phyloP scores from a whole-genome alignment of 2,888 invertebrate genomes.

The Phaonia tiefii region DNA sequence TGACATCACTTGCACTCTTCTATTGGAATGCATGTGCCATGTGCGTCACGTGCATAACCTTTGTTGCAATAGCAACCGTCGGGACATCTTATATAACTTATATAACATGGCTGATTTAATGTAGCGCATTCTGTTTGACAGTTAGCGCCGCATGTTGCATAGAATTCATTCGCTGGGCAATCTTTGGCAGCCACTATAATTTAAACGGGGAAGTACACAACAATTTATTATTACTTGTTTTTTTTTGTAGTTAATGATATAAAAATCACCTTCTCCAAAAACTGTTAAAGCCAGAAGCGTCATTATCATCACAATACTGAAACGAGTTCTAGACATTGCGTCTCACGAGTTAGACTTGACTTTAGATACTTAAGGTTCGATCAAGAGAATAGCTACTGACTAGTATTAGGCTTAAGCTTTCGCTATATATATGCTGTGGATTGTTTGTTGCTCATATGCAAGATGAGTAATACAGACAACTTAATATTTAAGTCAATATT shows the following conservation, averaged over 20 bases:
- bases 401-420: too few relatives aligned
- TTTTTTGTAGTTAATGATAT: neutral
- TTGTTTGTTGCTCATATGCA: too few relatives aligned
- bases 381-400: too few relatives aligned
- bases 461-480: too few relatives aligned
- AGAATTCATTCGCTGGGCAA: slow-evolving; percentile 73
- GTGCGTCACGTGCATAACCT: slow-evolving; percentile 72
- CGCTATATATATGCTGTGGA: neutral
- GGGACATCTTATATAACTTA: slow-evolving; percentile 73
- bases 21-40: too few relatives aligned
- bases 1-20: too few relatives aligned
- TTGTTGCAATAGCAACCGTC: slow-evolving; percentile 77
- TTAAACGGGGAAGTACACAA: neutral
- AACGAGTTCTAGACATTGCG: slow-evolving; percentile 50
- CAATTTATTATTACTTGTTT: slow-evolving; percentile 12
- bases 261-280: slow-evolving; percentile 44
- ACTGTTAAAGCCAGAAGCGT: too few relatives aligned
- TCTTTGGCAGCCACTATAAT: neutral
- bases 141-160: slow-evolving; percentile 71
- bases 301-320: too few relatives aligned
- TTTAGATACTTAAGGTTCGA: neutral
- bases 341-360: neutral
- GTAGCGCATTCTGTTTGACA: slow-evolving; percentile 77
- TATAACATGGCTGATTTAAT: slow-evolving; percentile 73
- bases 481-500: too few relatives aligned